These are phyloP conservation scores for Chloebia gouldiae DNA, from an alignment of 2,113 vertebrate species.

Conservation along the genomic window DNA sequence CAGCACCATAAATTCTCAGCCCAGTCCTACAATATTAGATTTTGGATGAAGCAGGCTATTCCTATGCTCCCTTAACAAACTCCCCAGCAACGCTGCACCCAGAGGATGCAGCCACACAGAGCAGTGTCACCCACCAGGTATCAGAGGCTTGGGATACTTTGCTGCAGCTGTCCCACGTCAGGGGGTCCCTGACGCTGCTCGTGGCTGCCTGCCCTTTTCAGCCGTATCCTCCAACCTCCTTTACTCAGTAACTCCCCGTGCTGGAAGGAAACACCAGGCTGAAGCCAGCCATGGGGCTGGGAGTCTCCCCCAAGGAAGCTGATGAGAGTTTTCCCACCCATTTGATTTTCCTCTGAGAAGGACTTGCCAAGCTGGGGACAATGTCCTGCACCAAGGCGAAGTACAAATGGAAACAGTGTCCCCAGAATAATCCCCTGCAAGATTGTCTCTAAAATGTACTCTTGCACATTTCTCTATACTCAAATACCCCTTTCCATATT, in stretches of 20 bases:
- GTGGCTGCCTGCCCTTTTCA: neutral
- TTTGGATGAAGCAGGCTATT: neutral
- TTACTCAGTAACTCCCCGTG: neutral
- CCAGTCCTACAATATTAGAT: neutral
- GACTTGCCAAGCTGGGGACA: neutral
- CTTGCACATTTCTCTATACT: neutral
- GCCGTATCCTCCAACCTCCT: neutral
- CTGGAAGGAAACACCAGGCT: neutral
- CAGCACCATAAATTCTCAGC: neutral
- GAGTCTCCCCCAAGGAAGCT: neutral
- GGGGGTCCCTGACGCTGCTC: neutral
- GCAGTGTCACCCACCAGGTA: rapidly evolving
- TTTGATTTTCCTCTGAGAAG: neutral
- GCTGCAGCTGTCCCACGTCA: rapidly evolving
- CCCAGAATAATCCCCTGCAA: neutral
- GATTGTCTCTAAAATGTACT: neutral
- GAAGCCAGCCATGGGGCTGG: neutral
- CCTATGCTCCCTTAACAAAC: neutral
- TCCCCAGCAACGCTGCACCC: rapidly evolving
- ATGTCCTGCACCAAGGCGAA: neutral
- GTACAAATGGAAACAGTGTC: rapidly evolving
- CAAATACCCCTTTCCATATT: neutral
- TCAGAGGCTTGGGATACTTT: neutral
- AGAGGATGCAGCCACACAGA: neutral
- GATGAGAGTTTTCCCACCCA: rapidly evolving